phyloP scores from a whole-genome alignment of 2,113 vertebrate genomes.

The Columba janthina region DNA sequence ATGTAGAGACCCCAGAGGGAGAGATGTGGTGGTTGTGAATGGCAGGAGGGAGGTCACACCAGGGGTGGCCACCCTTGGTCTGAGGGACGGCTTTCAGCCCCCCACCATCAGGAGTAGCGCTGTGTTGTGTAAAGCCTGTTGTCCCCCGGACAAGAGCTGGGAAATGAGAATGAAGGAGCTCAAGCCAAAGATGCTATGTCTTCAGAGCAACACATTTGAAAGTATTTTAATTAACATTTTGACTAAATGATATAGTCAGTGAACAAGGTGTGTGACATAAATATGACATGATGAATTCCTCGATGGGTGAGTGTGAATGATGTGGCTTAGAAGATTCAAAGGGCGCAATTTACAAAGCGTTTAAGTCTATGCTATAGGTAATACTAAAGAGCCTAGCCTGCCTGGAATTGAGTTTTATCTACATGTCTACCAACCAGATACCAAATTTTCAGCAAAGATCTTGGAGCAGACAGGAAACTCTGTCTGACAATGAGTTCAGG shows the following conservation, averaged over 20 bases:
- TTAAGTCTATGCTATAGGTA: not conserved
- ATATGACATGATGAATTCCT: not conserved
- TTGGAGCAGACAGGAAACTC: not conserved
- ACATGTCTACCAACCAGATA: not conserved
- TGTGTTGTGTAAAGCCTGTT: not conserved
- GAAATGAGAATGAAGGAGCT: not conserved
- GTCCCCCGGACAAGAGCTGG: not conserved
- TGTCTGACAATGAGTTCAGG: not conserved
- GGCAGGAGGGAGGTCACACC: not conserved
- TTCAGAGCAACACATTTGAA: not conserved
- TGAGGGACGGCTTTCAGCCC: not conserved
- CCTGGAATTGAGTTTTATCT: not conserved
- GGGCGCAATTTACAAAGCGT: not conserved
- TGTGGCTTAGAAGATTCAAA: not conserved
- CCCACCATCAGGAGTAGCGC: not conserved
- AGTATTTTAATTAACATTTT: not conserved
- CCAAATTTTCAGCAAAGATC: not conserved
- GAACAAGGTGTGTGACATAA: not conserved
- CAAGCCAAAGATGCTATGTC: not conserved
- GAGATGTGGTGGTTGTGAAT: not conserved
- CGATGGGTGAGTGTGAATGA: not conserved
- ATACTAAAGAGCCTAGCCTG: not conserved
- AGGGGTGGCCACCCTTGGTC: not conserved
- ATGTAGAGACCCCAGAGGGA: rapidly evolving
- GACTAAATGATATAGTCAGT: not conserved